Evolutionary conservation across 1,140 invertebrate species (phyloP), one percentile per base, ranked within the genome.

Genomic region (Scaptomyza pallida): DNA sequence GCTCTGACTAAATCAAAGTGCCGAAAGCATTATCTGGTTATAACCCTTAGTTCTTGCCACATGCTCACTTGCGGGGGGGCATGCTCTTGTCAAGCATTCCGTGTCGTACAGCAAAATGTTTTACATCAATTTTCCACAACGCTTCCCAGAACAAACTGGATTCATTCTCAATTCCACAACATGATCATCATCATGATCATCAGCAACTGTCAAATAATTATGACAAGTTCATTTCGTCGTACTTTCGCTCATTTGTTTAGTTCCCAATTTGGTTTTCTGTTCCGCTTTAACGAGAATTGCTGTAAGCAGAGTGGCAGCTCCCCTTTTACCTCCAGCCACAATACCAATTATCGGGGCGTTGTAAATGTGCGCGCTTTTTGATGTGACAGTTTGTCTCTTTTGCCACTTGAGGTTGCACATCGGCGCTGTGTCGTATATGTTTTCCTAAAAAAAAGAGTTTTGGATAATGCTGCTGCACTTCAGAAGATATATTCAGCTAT

Each of bases 201-300:
- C 59, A 44, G 59, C 52, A 75, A 75, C 82, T 86, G 81, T 86
- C 82, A 86, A 86, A 86, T 88, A 86, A 86, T 86, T 86, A 86
- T 86, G 82, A 86, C 82, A 86, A 86, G 82, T 86, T 86, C 82
- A 86, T 86, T 86, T 86, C 82, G 83, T 69, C 67, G 82, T 75
- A 88, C 82, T 86, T 86, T 86, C 48, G 82, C 82, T 75, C 83
- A 86, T 86, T 88, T 82, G 78, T 86, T 75, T 82, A 47, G 67
- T 76, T 76, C 61, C 37, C 59, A 48, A 60, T 63, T 51, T 85
- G 67, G 21, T 50, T 10, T 55, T 8, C 26, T 56, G 60, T 70
- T 70, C 44, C 51, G 67, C 67, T 64, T 70, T 88, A 86, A 71
- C 55, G 37, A 75, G 81, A 86, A 86, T 81, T 88, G 21, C 59